Base-by-base conservation (phyloP, 37 sponge, comb jelly and placozoan genomes). In the Eunapius fragilis region DNA sequence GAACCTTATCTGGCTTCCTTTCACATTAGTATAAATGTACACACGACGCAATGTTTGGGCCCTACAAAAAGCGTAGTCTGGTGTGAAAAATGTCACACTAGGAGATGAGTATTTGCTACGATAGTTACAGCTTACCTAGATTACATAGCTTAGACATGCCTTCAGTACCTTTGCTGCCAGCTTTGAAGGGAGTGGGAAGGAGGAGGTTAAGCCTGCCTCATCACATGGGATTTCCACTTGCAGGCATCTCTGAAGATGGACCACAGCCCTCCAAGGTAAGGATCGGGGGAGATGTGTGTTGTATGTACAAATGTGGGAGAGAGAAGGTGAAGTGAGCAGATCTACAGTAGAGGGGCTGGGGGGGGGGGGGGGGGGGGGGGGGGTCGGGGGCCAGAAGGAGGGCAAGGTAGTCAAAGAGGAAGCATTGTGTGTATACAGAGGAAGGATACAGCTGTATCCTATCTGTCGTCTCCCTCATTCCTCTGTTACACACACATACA, bases 221-320 rank as follows among this genome's bases (percentile, higher is more conserved):
- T 58, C 1, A 19, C 22, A 11, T 58, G 0, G 58, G 22, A 25
- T 70, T 28, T n/a, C 70, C 89, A 38, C 79, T 89, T 28, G 79
- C 89, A 89, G 89, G 83, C 47, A 89, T 89, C 58, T 25, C 73
- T 50, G 89, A 89, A 32, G 84, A 89, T 69, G 78, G 27, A 25
- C 35, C 33, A 58, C 22, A 58, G 19, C 22, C 22, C 0, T 17
- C 58, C 58, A 58, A 58, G 30, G 31, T 72, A 72, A 24, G 74
- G 30, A 12, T 30, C 26, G 72, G 4, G 26, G 72, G 4, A 7
- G 7, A 3, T 71, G 72, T 71, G 30, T 31, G 72, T n/a, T 26
- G 72, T 30, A 71, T 30, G 30, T 30, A 7, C 14, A 9, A 11
- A 34, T 77, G 24, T 77, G 38, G 1, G 38, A 14, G 27, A 11